Evolutionary conservation across 1,140 invertebrate genomes (phyloP), one percentile per base, ranked within the genome.

Genomic region (Zaprionus ghesquierei): DNA sequence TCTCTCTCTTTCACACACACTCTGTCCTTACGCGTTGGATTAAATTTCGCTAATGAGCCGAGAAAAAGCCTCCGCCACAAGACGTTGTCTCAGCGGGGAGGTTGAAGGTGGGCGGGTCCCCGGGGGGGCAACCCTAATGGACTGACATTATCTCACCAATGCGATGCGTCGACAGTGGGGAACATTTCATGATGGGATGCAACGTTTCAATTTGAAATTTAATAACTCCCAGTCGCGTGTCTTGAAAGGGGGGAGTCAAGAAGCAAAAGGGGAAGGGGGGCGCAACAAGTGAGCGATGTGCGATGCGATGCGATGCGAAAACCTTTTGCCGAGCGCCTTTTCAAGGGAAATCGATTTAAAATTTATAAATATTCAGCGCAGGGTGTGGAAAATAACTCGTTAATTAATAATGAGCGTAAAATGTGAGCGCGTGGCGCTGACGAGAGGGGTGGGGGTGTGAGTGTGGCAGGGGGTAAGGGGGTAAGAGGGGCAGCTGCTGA

Each of bases 341-440:
- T 73, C 41, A 63, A 66, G 62, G 50, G 68, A 86, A 82, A 87
- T 87, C 82, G 82, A 87, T 87, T 79, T 75, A 70, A 87, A 78
- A 87, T 82, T 41, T 87, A 87, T 87, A 87, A 87, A 87, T 87
- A 87, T 87, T 72, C 75, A 73, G 69, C 71, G 64, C 51, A 60
- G 72, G 76, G 69, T 69, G 82, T 82, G 75, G 76, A 79, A 86
- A 86, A 86, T 87, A 87, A 71, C 82, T 86, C 82, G 79, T 86
- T 86, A 86, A 86, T 87, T 87, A 87, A 86, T 86, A 86, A 86
- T 87, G 81, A 86, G 75, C 75, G 72, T 71, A 75, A 86, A 87
- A 87, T 81, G 82, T 73, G 66, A 73, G 82, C 82, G 82, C 81
- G 81, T 86, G 64, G 49, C 56, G n/a, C 12, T 50, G 18, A 12